Conservation (phyloP, 1,140 invertebrate species). For the Cydia strobilella region DNA sequence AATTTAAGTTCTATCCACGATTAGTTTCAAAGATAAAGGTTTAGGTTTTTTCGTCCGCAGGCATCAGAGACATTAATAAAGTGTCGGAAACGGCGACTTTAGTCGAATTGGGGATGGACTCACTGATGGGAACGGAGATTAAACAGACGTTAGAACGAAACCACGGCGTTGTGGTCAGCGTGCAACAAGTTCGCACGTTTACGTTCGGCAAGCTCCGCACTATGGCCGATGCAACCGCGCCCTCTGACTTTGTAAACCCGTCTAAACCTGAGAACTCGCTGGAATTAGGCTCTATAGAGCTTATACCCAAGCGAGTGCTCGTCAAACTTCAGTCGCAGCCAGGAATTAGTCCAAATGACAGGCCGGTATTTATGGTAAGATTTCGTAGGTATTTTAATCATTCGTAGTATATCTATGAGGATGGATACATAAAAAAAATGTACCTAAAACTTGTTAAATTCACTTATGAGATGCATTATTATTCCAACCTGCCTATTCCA, state of each 20-base stretch:
- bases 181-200: conserved; percentile 92
- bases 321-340: conserved; percentile 79
- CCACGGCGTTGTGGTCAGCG: conserved; percentile 92
- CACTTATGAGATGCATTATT: too few species aligned
- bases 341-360: conserved; percentile 37
- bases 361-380: conserved; percentile 78
- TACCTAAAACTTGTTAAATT: too few species aligned
- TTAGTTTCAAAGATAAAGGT: too few species aligned
- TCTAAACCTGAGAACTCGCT: conserved; percentile 58
- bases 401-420: too few species aligned
- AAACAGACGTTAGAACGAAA: conserved; percentile 97
- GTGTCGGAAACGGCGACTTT: conserved; percentile 88
- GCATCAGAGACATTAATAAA: conserved; percentile 89
- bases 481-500: too few species aligned
- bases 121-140: conserved; percentile 98
- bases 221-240: conserved; percentile 74
- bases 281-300: conserved; percentile 59
- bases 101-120: conserved; percentile 97
- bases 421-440: too few species aligned
- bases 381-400: too few species aligned
- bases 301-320: conserved; percentile 85
- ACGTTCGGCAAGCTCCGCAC: conserved; percentile 87
- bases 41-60: conserved; percentile 40
- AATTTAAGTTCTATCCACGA: too few species aligned
- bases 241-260: conserved; percentile 35